These are phyloP conservation scores for Ecdyonurus torrentis DNA, from an alignment of 2,888 invertebrate species.

Conservation along the genomic window DNA sequence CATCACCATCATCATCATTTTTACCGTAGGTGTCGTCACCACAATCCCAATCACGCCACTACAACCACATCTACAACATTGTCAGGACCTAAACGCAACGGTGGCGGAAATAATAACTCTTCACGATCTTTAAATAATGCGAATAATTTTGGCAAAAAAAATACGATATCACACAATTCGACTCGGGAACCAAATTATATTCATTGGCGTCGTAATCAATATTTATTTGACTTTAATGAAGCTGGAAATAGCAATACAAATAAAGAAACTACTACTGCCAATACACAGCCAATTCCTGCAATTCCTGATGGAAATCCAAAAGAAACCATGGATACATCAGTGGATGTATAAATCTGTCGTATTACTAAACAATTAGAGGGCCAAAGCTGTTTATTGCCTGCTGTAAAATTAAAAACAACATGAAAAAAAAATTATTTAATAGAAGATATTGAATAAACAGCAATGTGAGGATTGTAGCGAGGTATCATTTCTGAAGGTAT, in stretches of 20 bases:
- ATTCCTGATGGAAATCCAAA: not conserved
- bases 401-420: too few relatives aligned
- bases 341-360: not conserved
- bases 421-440: too few relatives aligned
- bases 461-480: too few relatives aligned
- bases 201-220: not conserved
- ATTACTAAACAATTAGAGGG: too few relatives aligned
- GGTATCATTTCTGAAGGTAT: too few relatives aligned
- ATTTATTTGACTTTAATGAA: not conserved
- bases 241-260: not conserved
- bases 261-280: not conserved
- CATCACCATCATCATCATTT: not conserved
- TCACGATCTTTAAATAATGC: too few relatives aligned
- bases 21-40: not conserved
- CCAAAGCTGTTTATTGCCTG: too few relatives aligned
- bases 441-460: too few relatives aligned
- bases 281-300: too few relatives aligned
- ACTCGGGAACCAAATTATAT: not conserved
- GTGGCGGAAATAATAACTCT: not conserved
- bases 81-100: not conserved
- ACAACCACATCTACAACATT: not conserved
- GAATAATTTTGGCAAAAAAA: not conserved
- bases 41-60: not conserved
- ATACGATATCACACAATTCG: not conserved
- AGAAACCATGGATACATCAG: not conserved